These are phyloP conservation scores for Cliona cf. orientalis DNA, from an alignment of 37 sponge, comb jelly and placozoan genomes.

Conservation along the genomic window DNA sequence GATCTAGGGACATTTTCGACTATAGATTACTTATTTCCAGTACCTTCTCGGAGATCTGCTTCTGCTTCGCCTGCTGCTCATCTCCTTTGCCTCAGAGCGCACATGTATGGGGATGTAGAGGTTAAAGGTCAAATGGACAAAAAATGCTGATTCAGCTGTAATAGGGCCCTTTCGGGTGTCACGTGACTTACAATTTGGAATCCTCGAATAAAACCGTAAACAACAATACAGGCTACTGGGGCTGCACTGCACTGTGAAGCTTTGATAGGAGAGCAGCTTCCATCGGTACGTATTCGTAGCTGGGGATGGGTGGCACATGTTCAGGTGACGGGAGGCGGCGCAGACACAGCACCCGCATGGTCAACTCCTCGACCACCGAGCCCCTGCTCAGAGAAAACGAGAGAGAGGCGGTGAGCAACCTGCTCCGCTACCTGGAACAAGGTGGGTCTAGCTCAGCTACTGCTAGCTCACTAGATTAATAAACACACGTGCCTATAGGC, in stretches of 20 bases:
- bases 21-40: not conserved
- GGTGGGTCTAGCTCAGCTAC: too few species aligned
- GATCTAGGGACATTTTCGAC: too few species aligned
- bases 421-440: conserved; percentile 64
- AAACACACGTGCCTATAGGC: not conserved
- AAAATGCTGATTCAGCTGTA: too few species aligned
- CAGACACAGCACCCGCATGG: conserved; percentile 5
- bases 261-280: not conserved
- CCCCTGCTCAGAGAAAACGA: conserved; percentile 75
- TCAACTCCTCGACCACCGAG: conserved; percentile 32
- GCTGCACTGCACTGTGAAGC: too few species aligned
- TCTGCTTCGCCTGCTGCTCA: conserved; percentile 22
- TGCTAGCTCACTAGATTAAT: too few species aligned
- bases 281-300: not conserved
- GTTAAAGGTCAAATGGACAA: conserved; percentile 2
- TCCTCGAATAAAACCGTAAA: too few species aligned
- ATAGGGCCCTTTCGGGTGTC: too few species aligned
- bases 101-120: not conserved
- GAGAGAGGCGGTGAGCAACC: conserved; percentile 68
- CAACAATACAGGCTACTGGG: too few species aligned
- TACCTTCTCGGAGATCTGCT: conserved; percentile 22
- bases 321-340: not conserved
- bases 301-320: not conserved
- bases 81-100: not conserved
- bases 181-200: too few species aligned